Base-by-base conservation (phyloP, 2,797 vertebrate species). In the Sebastes steindachneri region DNA sequence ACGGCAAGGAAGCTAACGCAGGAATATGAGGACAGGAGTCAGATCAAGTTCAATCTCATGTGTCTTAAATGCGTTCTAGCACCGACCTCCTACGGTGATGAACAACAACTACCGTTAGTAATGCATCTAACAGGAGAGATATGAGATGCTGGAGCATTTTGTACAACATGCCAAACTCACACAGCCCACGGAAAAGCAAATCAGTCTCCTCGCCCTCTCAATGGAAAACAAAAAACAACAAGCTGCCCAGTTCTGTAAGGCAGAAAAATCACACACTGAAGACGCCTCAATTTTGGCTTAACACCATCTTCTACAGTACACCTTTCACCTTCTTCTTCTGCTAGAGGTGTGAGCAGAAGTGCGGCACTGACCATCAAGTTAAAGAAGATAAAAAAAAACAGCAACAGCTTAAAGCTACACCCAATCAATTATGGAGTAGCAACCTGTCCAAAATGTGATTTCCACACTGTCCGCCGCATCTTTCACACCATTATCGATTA, bases 371-470 rank as follows among this genome's bases (percentile, higher is more conserved):
- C 79, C 68, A n/a, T 70, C 75, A 82, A 53, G 74, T 75, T 75
- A 68, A 26, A 72, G 58, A 41, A 80, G 68, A 70, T 23, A 19
- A 54, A 31, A 68, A 68, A 83, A 59, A 78, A 54, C 7, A 79
- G 51, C 58, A 45, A 64, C 71, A 77, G 83, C 86, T 91, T 91
- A 87, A 76, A 91, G 85, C 82, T 83, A 85, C 82, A 87, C 17
- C 65, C 76, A 86, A 94, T 95, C 94, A 92, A 95, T 95, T 92
- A 93, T 89, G 77, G 78, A 92, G 87, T 83, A 91, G 90, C 78
- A 92, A 93, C 89, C 86, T 94, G 94, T 95, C 94, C 90, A 82
- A 94, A 92, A 82, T 92, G 93, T 89, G 93, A 95, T 95, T 95
- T 95, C 92, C 91, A 93, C 94, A 90, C 89, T 92, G 85, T 93